phyloP scores from a whole-genome alignment of 2,888 invertebrate genomes.

The Stenichneumon culpator region DNA sequence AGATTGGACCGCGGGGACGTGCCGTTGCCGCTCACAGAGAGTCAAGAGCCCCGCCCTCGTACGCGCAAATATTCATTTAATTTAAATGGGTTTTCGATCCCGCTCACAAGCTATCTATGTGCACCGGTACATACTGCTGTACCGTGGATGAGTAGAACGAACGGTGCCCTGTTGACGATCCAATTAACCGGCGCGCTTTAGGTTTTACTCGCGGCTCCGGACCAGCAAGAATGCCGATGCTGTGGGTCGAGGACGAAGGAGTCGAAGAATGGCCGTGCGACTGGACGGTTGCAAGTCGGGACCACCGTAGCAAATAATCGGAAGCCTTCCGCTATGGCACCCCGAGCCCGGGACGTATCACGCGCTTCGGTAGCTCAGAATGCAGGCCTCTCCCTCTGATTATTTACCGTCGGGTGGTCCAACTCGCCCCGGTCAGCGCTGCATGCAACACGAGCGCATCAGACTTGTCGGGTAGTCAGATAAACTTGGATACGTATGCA shows the following conservation, averaged over 20 bases:
- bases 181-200: conserved; percentile 56
- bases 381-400: background rate
- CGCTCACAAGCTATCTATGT: conserved; percentile 29
- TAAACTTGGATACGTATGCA: conserved; percentile 81
- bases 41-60: conserved; percentile 62
- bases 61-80: conserved; percentile 83
- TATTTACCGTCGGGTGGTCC: conserved; percentile 36
- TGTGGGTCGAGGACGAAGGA: background rate
- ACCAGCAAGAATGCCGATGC: conserved; percentile 40
- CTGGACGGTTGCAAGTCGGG: background rate
- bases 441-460: conserved; percentile 21
- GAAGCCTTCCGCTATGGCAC: background rate
- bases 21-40: conserved; percentile 25
- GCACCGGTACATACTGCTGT: conserved; percentile 57
- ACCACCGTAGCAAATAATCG: background rate
- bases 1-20: conserved; percentile 25
- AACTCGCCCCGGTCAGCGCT: conserved; percentile 12
- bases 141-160: conserved; percentile 16
- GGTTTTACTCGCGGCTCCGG: background rate
- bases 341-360: background rate
- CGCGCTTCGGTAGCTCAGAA: conserved; percentile 21
- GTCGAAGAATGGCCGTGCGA: background rate
- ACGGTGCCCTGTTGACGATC: conserved; percentile 62
- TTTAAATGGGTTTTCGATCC: conserved; percentile 79
- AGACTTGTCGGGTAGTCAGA: conserved; percentile 56